Base-by-base conservation (phyloP, 2,113 vertebrate genomes). In the Brienomyrus longianalis region DNA sequence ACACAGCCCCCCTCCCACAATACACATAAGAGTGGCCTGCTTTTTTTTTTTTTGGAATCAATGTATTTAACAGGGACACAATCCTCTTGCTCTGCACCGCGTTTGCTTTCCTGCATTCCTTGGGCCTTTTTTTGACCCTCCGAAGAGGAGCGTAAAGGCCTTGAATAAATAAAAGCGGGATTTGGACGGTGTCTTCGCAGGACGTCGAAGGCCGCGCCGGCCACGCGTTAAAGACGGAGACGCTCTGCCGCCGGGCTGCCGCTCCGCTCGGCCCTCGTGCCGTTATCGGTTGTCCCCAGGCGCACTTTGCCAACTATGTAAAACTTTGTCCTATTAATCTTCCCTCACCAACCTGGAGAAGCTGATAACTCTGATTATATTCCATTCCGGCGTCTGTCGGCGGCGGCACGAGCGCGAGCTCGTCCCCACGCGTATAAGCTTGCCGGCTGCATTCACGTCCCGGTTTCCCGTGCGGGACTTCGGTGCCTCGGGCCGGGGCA, bases 151-250 rank as follows among this genome's bases (percentile, higher is more conserved):
- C 39, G 59, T 51, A 45, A 85, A 90, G 48, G 83, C 54, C 15
- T 50, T 88, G 70, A 86, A 74, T 88, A 87, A 90, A 92, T 89
- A 91, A 88, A 66, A 91, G 88, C 47, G 47, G 62, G 86, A 90
- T 91, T 92, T 91, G 51, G 87, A 91, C 48, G 89, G 47, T 31
- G 54, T 91, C 89, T 90, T 43, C 47, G 23, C 48, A 52, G 21
- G 52, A 66, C 48, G 54, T 21, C 56, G 45, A 70, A 90, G 89
- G 48, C 83, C 19, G 0, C 21, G 50, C 43, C 52, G 35, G 39
- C 59, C 43, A 51, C 35, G 77, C 13, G 88, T 39, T 59, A 43
- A 47, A 31, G 83, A 47, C 43, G 35, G 74, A 83, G 83, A 39
- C 3, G 50, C 47, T 39, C 51, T 3, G 21, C 21, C 51, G 21